Evolutionary conservation across 2,797 vertebrate genomes (phyloP), one percentile per base, ranked within the genome.

Genomic region (Setipinna tenuifilis): DNA sequence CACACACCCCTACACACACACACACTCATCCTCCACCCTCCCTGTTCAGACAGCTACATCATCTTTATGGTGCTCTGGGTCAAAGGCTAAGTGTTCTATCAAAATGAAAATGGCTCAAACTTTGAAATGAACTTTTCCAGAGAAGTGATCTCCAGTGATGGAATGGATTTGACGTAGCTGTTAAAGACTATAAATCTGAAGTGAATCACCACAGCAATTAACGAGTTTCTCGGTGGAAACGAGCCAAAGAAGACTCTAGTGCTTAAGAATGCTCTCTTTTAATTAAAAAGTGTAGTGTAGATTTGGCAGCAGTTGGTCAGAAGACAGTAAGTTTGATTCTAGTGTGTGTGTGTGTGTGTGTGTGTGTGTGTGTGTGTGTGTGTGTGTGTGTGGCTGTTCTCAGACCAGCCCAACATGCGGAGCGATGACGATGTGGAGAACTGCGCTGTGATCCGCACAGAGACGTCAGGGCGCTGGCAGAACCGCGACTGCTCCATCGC

Each of bases 391-490:
- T 84, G 50, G n/a, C 31, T 89, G 84, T 25, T 82, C 88, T 28
- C 91, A 99, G 98, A 98, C 58, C 97, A 99, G 89, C 98, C 98
- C 0, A 96, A 35, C 65, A 71, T 71, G 65, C 65, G 28, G 3
- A 71, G 94, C 90, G 97, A 98, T 23, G 96, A 94, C 0, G 96
- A 97, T 0, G 98, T 99, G 91, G 97, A 98, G 91, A 99, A 98
- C 93, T 99, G 98, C 0, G 98, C 95, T 0, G 98, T 98, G 90
- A 97, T 99, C 92, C 94, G 97, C 83, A 98, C 98, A 0, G 98
- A 99, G 93, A 96, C 97, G 0, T 97, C 96, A 0, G 98, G 98
- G 0, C 96, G 97, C 17, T 99, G 98, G 98, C 97, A 99, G 92
- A 99, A 97, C 92, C 96, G 96, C 0, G 97, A 99, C 87, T 99